Conservation (phyloP, 2,113 vertebrate genomes). For the Mus pahari region DNA sequence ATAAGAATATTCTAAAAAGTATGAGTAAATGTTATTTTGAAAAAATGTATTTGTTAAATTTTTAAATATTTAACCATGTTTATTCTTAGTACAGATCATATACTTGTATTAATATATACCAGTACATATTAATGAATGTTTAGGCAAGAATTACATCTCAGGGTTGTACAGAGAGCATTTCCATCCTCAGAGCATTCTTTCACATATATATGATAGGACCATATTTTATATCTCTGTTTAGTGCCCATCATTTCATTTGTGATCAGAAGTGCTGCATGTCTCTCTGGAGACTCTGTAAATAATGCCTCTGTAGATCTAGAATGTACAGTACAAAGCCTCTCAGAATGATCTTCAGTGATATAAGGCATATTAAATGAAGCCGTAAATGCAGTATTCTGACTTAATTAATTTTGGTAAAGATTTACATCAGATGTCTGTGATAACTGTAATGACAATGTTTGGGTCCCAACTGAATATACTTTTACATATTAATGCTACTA, state of each 20-base stretch:
- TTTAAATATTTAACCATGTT: background rate
- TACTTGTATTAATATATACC: background rate
- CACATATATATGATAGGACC: background rate
- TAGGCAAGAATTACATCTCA: background rate
- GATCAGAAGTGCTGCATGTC: background rate
- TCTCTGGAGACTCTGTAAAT: background rate
- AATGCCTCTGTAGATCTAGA: background rate
- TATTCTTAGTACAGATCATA: background rate
- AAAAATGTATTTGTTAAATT: background rate
- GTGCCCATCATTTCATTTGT: background rate
- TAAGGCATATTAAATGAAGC: background rate
- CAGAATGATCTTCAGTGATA: background rate
- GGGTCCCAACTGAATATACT: background rate
- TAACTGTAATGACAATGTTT: background rate
- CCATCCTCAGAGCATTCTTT: background rate
- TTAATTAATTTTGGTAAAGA: background rate
- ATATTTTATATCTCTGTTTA: background rate
- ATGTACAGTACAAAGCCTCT: background rate
- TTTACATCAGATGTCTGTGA: background rate
- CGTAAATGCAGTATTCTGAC: background rate
- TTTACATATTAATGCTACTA: background rate
- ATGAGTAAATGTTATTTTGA: background rate
- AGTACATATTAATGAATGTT: background rate
- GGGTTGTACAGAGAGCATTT: background rate
- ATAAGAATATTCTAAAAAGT: slow-evolving; percentile 3